phyloP scores from a whole-genome alignment of 2,888 invertebrate species.

The Crossocerus cetratus region DNA sequence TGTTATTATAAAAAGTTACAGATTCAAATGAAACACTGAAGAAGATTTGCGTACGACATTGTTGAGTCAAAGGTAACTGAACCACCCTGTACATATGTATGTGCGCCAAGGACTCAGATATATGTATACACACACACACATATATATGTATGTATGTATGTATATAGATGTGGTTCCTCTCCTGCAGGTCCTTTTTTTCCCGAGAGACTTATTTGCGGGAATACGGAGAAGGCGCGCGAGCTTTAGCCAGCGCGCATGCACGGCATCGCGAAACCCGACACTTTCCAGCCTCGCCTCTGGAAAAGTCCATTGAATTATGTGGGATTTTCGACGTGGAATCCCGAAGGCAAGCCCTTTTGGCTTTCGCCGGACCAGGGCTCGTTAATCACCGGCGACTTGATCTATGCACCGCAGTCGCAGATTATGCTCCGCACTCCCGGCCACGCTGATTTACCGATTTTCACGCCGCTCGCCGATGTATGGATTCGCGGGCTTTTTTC shows the following conservation, averaged over 20 bases:
- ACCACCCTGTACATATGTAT: no score
- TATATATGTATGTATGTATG: no score
- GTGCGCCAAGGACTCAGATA: neutral
- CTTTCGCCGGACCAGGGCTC: neutral
- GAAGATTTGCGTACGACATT: no score
- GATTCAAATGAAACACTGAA: no score
- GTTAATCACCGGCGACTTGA: neutral
- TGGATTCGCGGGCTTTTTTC: no score
- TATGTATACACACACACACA: no score
- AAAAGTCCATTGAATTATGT: slow-evolving; percentile 3
- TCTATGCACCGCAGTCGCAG: no score
- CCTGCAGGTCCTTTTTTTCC: neutral
- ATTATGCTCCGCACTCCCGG: no score
- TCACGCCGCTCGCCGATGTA: no score
- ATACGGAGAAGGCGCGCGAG: neutral
- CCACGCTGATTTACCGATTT: no score
- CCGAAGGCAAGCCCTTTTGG: neutral
- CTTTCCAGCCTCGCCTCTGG: neutral
- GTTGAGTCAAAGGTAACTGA: no score
- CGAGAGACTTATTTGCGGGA: neutral
- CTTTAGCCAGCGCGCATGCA: neutral
- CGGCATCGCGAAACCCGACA: slow-evolving; percentile 2
- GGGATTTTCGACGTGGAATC: slow-evolving; percentile 2
- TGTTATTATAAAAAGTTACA: no score
- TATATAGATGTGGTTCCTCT: neutral